Conservation (phyloP, 2,113 vertebrate genomes). For the Eptatretus burgeri region DNA sequence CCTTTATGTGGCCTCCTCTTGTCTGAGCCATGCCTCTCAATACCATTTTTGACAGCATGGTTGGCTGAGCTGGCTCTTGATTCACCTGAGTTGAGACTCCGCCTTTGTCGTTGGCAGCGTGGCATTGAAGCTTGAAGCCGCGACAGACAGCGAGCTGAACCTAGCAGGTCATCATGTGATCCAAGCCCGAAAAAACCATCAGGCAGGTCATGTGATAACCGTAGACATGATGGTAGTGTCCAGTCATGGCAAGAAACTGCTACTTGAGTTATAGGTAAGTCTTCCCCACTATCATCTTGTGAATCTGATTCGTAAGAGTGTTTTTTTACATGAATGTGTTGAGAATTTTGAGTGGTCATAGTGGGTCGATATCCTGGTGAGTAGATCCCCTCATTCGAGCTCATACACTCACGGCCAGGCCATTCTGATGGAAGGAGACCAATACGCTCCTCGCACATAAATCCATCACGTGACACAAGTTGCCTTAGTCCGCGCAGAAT, state of each 20-base stretch:
- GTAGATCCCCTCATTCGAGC: conserved; percentile 82
- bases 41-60: no score
- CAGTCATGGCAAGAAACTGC: conserved; percentile 22
- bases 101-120: no score
- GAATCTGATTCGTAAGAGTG: conserved; percentile 38
- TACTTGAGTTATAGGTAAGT: conserved; percentile 18
- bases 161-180: conserved; percentile 8
- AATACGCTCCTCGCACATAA: background rate
- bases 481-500: background rate
- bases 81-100: no score
- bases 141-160: conserved; percentile 1
- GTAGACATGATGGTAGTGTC: conserved; percentile 19
- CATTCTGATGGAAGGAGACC: conserved; percentile 18
- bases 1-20: no score
- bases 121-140: background rate
- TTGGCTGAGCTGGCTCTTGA: no score
- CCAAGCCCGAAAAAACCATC: conserved; percentile 52
- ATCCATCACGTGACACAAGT: conserved; percentile 1
- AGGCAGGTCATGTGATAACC: conserved; percentile 39
- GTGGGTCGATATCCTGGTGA: conserved; percentile 24
- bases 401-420: conserved; percentile 65
- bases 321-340: conserved; percentile 11
- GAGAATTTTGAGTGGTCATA: no score
- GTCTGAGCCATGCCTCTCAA: no score
- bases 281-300: conserved; percentile 30